Base-by-base conservation (phyloP, 2,113 vertebrate genomes). In the Oreotrochilus melanogaster region DNA sequence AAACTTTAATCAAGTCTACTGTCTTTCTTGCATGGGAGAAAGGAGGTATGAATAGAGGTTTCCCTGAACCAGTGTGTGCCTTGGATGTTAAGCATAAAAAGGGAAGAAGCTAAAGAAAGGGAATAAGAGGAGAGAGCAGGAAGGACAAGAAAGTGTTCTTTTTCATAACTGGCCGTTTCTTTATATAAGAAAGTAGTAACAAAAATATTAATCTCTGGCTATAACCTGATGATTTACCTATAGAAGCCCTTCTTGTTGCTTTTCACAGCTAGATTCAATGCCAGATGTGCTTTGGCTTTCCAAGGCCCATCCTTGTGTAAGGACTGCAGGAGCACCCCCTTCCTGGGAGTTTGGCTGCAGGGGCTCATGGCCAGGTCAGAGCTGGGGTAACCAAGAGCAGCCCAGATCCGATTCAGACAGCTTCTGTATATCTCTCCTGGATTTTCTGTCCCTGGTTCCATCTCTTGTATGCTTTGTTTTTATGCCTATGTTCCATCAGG, bases 271-370 rank as follows among this genome's bases (percentile, higher is more conserved):
- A 28, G 11, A 30, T 53, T 65, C 79, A 89, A 15, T 15, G 16
- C 48, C 48, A 78, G 51, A 67, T 28, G 15, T 33, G 12, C 17
- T 91, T 58, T 81, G 28, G 35, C 11, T 74, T 92, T 91, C 28
- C 51, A 74, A 58, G 67, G 5, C 9, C 50, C 15, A 58, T 17
- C 7, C 25, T 24, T 45, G 2, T 51, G 14, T 47, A 58, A 56
- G 48, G 39, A 65, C 7, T 8, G 18, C 48, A 35, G 7, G 12
- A 88, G 2, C 9, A 35, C 31, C 24, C 3, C 18, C 2, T 1
- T 83, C 18, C 45, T 50, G 4, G 1, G 2, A 0, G 0, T 60
- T 28, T 6, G 3, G 3, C 17, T 64, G 48, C 54, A 47, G 18
- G 18, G 14, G 14, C 4, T 90, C 18, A 25, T 2, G 2, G 27